Evolutionary conservation across 2,888 invertebrate genomes (phyloP).

Genomic region (Megaustenia siamemsis): DNA sequence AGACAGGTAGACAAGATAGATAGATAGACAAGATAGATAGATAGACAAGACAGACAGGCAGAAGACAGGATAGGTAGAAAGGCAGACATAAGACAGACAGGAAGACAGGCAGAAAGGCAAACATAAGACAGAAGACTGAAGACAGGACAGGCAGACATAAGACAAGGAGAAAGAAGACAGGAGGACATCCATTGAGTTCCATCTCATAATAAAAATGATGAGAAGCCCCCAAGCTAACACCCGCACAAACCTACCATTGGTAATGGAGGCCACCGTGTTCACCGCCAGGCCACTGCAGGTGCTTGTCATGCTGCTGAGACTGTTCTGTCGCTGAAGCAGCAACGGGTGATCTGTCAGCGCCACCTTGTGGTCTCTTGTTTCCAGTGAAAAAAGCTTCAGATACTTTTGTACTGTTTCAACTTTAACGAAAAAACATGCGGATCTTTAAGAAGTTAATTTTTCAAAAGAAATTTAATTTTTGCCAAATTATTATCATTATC

Average conservation of each 20-base stretch:
- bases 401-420: slow-evolving; percentile 96
- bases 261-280: slow-evolving; percentile 80
- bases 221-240: background rate
- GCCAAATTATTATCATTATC: too few relatives aligned
- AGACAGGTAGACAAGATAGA: too few relatives aligned
- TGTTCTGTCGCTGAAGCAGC: slow-evolving; percentile 83
- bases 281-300: slow-evolving; percentile 91
- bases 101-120: too few relatives aligned
- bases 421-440: slow-evolving; percentile 79
- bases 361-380: background rate
- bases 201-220: background rate
- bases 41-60: too few relatives aligned
- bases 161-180: too few relatives aligned
- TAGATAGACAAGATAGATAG: too few relatives aligned
- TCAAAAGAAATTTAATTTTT: too few relatives aligned
- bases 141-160: too few relatives aligned
- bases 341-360: slow-evolving; percentile 58
- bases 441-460: too few relatives aligned
- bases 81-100: too few relatives aligned
- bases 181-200: background rate
- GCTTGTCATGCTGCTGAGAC: slow-evolving; percentile 95
- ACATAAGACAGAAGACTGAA: too few relatives aligned
- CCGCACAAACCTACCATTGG: slow-evolving; percentile 68
- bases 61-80: too few relatives aligned
- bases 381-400: slow-evolving; percentile 87